These are phyloP conservation scores for Chouioia cunea DNA, from an alignment of 2,888 invertebrate species.

Conservation along the genomic window DNA sequence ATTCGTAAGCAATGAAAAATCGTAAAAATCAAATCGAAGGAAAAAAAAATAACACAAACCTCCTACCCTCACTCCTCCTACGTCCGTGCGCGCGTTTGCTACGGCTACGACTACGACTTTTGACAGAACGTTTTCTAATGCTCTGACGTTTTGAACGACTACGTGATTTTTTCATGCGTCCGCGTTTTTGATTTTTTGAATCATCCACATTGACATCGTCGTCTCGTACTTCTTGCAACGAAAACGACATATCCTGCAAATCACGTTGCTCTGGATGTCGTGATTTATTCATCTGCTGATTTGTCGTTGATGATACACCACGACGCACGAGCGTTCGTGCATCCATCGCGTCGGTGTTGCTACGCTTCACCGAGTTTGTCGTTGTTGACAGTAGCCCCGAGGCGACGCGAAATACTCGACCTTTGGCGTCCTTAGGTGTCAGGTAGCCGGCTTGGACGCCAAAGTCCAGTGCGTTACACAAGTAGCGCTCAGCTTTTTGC, in stretches of 20 bases:
- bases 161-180: constrained; percentile 28
- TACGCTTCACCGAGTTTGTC: background rate
- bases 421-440: constrained; percentile 51
- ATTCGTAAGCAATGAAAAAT: background rate
- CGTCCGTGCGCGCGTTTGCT: constrained; percentile 3
- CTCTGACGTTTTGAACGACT: constrained; percentile 39
- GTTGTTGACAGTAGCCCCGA: constrained; percentile 50
- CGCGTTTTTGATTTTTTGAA: background rate
- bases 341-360: background rate
- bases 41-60: background rate
- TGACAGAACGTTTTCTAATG: constrained; percentile 37
- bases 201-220: constrained; percentile 22
- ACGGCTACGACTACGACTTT: constrained; percentile 42
- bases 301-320: background rate
- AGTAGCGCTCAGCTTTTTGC: constrained; percentile 50
- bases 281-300: too few species aligned
- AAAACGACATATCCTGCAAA: background rate
- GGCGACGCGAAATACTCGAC: constrained; percentile 54
- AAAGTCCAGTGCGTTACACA: constrained; percentile 56
- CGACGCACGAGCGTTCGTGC: background rate
- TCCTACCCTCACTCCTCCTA: background rate
- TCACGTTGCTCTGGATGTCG: too few species aligned
- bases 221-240: constrained; percentile 10
- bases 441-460: constrained; percentile 57
- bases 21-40: background rate